Evolutionary conservation across 2,113 vertebrate species (phyloP), one percentile per base, ranked within the genome.

Genomic region (Salvator merianae): DNA sequence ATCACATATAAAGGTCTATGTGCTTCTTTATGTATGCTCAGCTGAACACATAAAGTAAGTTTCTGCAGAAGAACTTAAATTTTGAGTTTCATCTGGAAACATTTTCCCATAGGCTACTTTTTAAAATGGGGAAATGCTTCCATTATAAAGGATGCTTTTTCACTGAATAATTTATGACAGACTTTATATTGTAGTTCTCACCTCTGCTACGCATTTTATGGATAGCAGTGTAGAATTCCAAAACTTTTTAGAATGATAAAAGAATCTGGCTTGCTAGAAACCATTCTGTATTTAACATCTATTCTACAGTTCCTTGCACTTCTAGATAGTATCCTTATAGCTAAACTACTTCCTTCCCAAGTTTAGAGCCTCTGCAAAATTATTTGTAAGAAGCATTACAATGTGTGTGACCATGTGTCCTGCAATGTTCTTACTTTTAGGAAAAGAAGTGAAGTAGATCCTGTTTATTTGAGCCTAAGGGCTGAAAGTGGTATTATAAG

Each of bases 401-500:
- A 47, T 59, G 22, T 76, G 40, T 71, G 32, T 59, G 5, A 73
- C n/a, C 2, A 0, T 10, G 1, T 86, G 71, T 80, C n/a, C 53
- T 70, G 30, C 30, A 12, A 26, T 59, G 59, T 82, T 85, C n/a
- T 47, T 30, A 87, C 28, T 79, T 38, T 16, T 3, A 38, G 30
- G 30, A 80, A 50, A 66, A 62, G 8, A 62, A 65, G 40, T 65
- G 30, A 59, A 30, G 24, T 55, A 83, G 62, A 50, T 50, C n/a
- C 34, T 71, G 30, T 81, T 13, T 34, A 18, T 55, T 62, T 85
- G 7, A 14, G 40, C 71, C n/a, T 68, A 4, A 74, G 28, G 38
- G 34, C 63, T 71, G 55, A 30, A 73, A 85, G 32, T 38, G 69
- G 65, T 77, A 62, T 82, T 76, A 75, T 62, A 71, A 73, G 32